Evolutionary conservation across 2,888 invertebrate genomes (phyloP).

Genomic region (Molanna angustata): DNA sequence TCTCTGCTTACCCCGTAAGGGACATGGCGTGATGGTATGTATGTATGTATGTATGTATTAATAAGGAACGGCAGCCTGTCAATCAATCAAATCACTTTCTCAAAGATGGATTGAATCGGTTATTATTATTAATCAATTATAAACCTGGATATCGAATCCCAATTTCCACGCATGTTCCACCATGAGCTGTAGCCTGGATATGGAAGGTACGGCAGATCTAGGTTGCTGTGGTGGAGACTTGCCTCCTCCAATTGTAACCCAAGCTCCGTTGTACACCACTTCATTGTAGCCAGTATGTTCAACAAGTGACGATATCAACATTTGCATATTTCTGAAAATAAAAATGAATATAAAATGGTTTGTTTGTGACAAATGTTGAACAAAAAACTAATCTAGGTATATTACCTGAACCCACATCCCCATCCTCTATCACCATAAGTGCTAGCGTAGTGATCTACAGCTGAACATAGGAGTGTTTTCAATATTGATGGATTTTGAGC

Average conservation of each 20-base stretch:
- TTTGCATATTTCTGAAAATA: conserved; percentile 92
- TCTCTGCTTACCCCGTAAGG: too few species aligned
- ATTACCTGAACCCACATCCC: conserved; percentile 81
- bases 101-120: too few species aligned
- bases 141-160: conserved; percentile 68
- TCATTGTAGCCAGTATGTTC: conserved; percentile 68
- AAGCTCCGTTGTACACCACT: conserved; percentile 45
- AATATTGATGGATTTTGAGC: conserved; percentile 60
- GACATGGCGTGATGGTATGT: too few species aligned
- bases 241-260: conserved; percentile 33
- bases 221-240: conserved; percentile 47
- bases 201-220: conserved; percentile 75
- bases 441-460: conserved; percentile 82
- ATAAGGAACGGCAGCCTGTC: too few species aligned
- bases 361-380: too few species aligned
- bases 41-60: too few species aligned
- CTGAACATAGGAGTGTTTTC: conserved; percentile 72
- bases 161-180: conserved; percentile 82
- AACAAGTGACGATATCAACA: conserved; percentile 81
- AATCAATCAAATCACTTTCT: too few species aligned
- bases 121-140: too few species aligned
- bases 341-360: too few species aligned
- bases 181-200: conserved; percentile 77
- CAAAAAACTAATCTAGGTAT: too few species aligned
- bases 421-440: conserved; percentile 88